These are phyloP conservation scores for Cisticola juncidis DNA, from an alignment of 2,113 vertebrate species.

Conservation along the genomic window DNA sequence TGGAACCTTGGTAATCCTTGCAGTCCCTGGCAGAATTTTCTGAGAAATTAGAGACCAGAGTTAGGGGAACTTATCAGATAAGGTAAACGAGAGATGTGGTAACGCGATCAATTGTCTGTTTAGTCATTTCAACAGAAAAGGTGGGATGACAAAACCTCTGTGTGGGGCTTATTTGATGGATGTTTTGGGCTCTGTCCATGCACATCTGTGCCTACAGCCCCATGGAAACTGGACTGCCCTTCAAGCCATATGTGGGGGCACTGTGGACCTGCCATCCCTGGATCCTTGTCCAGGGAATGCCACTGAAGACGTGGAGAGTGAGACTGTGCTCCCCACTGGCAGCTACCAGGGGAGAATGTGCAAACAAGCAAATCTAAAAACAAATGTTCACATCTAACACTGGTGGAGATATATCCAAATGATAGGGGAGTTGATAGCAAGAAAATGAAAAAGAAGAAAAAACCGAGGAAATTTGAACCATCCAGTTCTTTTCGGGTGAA, in stretches of 20 bases:
- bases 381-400: background rate
- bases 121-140: background rate
- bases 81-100: background rate
- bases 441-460: background rate
- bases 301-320: background rate
- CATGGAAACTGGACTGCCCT: background rate
- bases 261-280: background rate
- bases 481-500: conserved; percentile 6
- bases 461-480: background rate
- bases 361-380: background rate
- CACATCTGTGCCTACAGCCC: background rate
- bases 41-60: background rate
- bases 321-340: background rate
- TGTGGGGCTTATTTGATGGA: background rate
- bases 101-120: background rate
- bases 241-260: background rate
- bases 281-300: background rate
- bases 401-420: background rate
- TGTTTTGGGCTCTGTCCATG: background rate
- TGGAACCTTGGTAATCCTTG: background rate
- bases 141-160: background rate
- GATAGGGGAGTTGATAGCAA: background rate
- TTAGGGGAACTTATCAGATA: background rate
- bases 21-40: background rate
- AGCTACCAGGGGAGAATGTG: background rate